These are phyloP conservation scores for Xenopus tropicalis DNA, from an alignment of 2,113 vertebrate genomes.

Conservation along the genomic window UCB_Xtro_10.0 CM004445.2:148985001-148985500, in stretches of 20 bases:
- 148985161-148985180: constrained; percentile 9
- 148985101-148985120: constrained; percentile 26
- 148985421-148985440: too few species aligned
- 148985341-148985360: not conserved
- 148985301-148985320: not conserved
- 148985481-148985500: too few species aligned
- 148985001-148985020: too few species aligned
- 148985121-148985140: constrained; percentile 29
- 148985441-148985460: too few species aligned
- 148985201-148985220: not conserved
- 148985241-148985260: constrained; percentile 21
- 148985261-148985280: constrained; percentile 24
- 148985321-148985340: not conserved
- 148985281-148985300: constrained; percentile 17
- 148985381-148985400: too few species aligned
- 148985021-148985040: too few species aligned
- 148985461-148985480: too few species aligned
- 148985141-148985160: constrained; percentile 20
- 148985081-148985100: constrained; percentile 24
- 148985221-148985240: constrained; percentile 23
- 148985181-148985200: constrained; percentile 8
- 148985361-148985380: too few species aligned
- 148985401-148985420: too few species aligned
- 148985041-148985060: constrained; percentile 11
- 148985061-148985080: constrained; percentile 7